Evolutionary conservation across 2,797 vertebrate species (phyloP).

Genomic region (Denticeps clupeoides): DNA sequence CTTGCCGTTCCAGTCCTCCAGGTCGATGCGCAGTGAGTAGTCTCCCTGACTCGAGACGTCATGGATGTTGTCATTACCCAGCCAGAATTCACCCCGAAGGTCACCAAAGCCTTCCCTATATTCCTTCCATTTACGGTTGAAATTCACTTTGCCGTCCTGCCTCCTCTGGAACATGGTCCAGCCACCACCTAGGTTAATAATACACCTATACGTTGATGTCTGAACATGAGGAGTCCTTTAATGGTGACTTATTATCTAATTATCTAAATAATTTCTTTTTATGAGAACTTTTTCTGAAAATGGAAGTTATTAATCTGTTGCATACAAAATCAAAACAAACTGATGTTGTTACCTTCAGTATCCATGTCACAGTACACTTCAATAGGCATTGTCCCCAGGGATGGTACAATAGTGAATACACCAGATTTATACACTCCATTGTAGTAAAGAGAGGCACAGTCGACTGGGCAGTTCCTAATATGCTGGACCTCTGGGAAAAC

Average conservation of each 20-base stretch:
- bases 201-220: no score
- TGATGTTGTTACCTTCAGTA: conserved; percentile 39
- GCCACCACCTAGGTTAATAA: conserved; percentile 23
- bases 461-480: conserved; percentile 40
- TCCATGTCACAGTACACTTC: conserved; percentile 58
- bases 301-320: no score
- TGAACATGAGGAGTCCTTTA: no score
- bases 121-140: conserved; percentile 34
- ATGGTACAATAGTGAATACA: conserved; percentile 48
- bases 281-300: no score
- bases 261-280: no score
- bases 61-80: conserved; percentile 47
- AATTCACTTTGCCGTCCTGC: conserved; percentile 27
- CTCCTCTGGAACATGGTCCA: conserved; percentile 34
- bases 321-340: background rate
- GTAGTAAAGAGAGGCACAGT: conserved; percentile 50
- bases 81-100: conserved; percentile 32
- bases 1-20: conserved; percentile 57
- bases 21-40: conserved; percentile 51
- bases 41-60: conserved; percentile 41
- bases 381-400: conserved; percentile 27
- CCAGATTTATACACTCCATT: conserved; percentile 42
- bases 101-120: conserved; percentile 36
- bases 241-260: no score
- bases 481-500: conserved; percentile 35